phyloP scores from a whole-genome alignment of 2,797 vertebrate genomes.

The Holocentrus rufus region DNA sequence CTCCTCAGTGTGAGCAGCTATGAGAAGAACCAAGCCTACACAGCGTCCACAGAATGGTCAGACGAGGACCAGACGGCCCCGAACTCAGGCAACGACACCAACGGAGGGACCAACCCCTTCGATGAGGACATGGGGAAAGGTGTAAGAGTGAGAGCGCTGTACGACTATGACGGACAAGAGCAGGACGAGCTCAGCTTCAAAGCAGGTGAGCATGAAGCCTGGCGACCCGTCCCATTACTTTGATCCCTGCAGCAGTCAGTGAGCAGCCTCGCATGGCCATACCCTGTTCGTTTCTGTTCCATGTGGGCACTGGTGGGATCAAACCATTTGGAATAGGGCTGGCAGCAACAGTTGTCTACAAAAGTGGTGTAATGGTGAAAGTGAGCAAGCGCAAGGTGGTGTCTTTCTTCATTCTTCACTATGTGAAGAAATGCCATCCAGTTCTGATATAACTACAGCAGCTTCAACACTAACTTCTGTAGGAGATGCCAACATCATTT shows the following conservation, averaged over 20 bases:
- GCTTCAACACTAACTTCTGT: too few species aligned
- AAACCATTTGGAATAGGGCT: too few species aligned
- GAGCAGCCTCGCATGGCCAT: too few species aligned
- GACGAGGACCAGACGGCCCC: conserved; percentile 90
- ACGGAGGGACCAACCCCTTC: conserved; percentile 90
- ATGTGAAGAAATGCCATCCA: too few species aligned
- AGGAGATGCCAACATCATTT: too few species aligned
- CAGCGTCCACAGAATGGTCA: conserved; percentile 88
- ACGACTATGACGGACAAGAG: conserved; percentile 96
- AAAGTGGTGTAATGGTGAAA: too few species aligned
- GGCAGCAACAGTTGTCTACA: too few species aligned
- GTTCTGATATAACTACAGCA: too few species aligned
- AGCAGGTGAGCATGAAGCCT: conserved; percentile 82
- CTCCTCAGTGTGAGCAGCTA: conserved; percentile 90
- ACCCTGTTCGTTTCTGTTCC: too few species aligned
- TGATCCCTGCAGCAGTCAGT: neutral
- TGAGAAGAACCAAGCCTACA: conserved; percentile 88
- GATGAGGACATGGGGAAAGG: conserved; percentile 87
- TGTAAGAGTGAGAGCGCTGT: conserved; percentile 91
- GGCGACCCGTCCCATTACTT: neutral
- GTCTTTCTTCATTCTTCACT: too few species aligned
- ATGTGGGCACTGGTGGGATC: too few species aligned
- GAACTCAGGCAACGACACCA: conserved; percentile 88
- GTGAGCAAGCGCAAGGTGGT: too few species aligned
- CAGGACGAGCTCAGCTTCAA: conserved; percentile 97